These are phyloP conservation scores for Sinonovacula constricta DNA, from an alignment of 1,140 invertebrate species.

Conservation along the genomic window DNA sequence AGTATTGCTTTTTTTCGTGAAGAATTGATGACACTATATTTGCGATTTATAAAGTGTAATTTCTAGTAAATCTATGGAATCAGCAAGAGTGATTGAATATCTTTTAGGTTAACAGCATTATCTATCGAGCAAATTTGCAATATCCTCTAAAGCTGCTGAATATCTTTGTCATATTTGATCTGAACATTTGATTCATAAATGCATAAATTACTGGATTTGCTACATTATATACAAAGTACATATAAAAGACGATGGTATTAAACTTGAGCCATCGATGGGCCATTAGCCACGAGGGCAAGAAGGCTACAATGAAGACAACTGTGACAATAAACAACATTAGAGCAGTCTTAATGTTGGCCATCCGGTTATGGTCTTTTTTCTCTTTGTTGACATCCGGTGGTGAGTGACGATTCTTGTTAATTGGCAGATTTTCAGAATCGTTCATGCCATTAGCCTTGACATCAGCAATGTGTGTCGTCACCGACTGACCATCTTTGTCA, in stretches of 20 bases:
- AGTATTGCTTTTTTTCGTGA: too few relatives aligned
- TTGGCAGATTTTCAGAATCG: conserved; percentile 1
- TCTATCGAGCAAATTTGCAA: not conserved
- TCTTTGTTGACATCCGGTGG: conserved; percentile 18
- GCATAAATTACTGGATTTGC: conserved; percentile 76
- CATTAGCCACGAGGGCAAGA: conserved; percentile 74
- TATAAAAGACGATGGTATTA: conserved; percentile 71
- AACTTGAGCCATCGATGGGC: conserved; percentile 65
- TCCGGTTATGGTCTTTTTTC: conserved; percentile 40
- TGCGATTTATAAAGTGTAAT: too few relatives aligned
- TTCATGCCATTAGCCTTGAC: conserved; percentile 11
- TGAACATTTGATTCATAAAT: conserved; percentile 77
- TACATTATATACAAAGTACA: conserved; percentile 76
- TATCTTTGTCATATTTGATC: conserved; percentile 63
- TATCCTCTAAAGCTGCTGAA: conserved; percentile 38
- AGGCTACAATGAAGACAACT: conserved; percentile 74
- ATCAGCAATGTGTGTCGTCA: not conserved
- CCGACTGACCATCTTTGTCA: conserved; percentile 45
- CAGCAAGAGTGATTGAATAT: too few relatives aligned
- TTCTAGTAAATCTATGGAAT: too few relatives aligned
- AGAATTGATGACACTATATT: too few relatives aligned
- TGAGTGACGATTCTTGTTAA: not conserved
- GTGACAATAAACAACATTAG: conserved; percentile 76
- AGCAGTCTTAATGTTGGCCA: conserved; percentile 73
- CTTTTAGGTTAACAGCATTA: too few relatives aligned